Evolutionary conservation across 2,888 invertebrate species (phyloP).

Genomic region (Endomychus coccineus): DNA sequence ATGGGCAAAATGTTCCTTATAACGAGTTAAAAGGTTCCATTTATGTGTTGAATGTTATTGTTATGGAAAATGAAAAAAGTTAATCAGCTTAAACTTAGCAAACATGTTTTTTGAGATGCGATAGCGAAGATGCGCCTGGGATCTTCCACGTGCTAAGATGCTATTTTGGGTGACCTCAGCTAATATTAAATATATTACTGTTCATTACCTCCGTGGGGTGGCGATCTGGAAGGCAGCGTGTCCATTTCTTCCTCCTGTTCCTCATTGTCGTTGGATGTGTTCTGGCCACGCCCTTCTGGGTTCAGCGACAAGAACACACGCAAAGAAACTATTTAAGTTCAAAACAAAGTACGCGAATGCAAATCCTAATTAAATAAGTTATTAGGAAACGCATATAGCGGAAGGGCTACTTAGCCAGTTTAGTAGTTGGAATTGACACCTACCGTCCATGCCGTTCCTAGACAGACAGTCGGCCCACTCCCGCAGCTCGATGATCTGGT

Average conservation of each 20-base stretch:
- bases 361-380: constrained; percentile 17
- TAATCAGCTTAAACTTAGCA: no score
- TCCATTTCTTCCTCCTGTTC: constrained; percentile 49
- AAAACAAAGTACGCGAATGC: constrained; percentile 41
- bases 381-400: constrained; percentile 14
- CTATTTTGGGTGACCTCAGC: no score
- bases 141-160: no score
- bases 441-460: constrained; percentile 74
- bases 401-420: constrained; percentile 12
- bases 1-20: no score
- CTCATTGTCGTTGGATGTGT: constrained; percentile 41
- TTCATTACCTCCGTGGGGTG: constrained; percentile 39
- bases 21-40: no score
- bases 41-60: no score
- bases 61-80: no score
- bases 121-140: no score
- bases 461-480: constrained; percentile 88
- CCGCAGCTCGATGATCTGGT: constrained; percentile 66
- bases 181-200: no score
- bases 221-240: constrained; percentile 33
- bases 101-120: no score
- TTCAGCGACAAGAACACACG: constrained; percentile 70
- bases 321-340: constrained; percentile 58
- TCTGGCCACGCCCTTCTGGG: constrained; percentile 53
- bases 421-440: constrained; percentile 45